A percentile compares a stretch with the other conserved stretches of the same genome.
phyloP scores from a whole-genome alignment of 2,888 invertebrate species.

The Pterobdella sp. region DNA sequence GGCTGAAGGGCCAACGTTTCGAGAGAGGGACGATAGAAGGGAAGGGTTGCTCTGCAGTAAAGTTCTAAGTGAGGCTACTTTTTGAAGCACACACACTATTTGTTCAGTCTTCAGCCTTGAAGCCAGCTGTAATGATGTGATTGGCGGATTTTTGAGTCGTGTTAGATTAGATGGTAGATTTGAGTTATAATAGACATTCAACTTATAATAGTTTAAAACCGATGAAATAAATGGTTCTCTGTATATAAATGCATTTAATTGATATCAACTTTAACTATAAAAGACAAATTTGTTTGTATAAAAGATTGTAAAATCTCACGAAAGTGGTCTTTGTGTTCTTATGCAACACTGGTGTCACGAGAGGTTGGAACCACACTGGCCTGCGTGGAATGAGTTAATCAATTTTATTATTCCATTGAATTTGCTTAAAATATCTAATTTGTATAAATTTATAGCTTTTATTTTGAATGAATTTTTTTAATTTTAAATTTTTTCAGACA shows the following conservation, averaged over 20 bases:
- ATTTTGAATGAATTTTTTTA: no score
- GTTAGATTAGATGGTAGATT: neutral
- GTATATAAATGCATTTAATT: neutral
- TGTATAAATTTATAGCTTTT: no score
- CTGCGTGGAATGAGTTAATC: neutral
- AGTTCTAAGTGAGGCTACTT: constrained; percentile 3
- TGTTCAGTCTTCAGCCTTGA: constrained; percentile 19
- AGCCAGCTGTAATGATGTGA: neutral
- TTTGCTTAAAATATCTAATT: no score
- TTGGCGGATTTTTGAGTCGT: neutral
- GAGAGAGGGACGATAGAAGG: constrained; percentile 9
- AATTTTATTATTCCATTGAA: no score
- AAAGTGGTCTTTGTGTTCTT: constrained; percentile 6
- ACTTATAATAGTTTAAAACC: no score
- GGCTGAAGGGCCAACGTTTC: neutral
- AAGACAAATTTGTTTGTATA: neutral
- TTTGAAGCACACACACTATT: constrained; percentile 13
- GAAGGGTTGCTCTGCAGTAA: constrained; percentile 22
- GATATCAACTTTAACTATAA: neutral
- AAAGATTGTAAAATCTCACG: no score
- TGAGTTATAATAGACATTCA: no score
- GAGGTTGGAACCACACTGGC: constrained; percentile 18
- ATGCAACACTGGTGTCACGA: constrained; percentile 6
- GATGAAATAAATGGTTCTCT: neutral
- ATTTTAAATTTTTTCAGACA: no score